Percentiles rank a stretch among this genome's conserved stretches.
Evolutionary conservation across 2,888 invertebrate genomes (phyloP).

Genomic region (Mythimna albipuncta): DNA sequence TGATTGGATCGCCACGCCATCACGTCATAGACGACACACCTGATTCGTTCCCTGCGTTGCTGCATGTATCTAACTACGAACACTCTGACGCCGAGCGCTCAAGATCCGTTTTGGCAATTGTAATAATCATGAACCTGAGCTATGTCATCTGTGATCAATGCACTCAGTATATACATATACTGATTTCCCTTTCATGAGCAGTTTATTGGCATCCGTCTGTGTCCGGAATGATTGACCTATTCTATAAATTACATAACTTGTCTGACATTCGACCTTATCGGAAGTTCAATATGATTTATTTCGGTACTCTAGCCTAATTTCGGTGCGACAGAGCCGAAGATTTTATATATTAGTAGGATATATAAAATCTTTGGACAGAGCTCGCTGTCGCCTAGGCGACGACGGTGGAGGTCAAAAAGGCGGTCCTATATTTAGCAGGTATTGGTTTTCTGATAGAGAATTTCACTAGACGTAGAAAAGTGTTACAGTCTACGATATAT

Average conservation of each 20-base stretch:
- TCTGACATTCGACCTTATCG: conserved; percentile 31
- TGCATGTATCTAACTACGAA: too few relatives aligned
- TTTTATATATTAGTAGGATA: too few relatives aligned
- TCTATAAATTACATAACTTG: conserved; percentile 14
- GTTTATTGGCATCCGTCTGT: conserved; percentile 26
- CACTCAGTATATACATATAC: conserved; percentile 2
- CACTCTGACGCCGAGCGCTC: too few relatives aligned
- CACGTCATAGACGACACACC: too few relatives aligned
- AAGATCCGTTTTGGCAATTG: too few relatives aligned
- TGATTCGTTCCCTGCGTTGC: too few relatives aligned
- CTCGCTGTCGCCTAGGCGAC: background rate
- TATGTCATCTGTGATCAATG: conserved; percentile 1
- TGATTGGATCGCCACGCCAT: too few relatives aligned
- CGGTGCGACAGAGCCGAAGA: background rate
- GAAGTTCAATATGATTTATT: conserved; percentile 35
- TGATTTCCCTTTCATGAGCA: conserved; percentile 21
- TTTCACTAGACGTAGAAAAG: background rate
- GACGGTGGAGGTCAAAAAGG: background rate
- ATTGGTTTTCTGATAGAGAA: background rate
- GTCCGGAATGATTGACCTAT: conserved; percentile 19
- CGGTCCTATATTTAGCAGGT: background rate
- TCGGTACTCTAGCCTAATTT: conserved; percentile 30
- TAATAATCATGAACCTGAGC: background rate
- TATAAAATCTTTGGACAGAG: too few relatives aligned
- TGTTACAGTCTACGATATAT: too few relatives aligned